phyloP scores from a whole-genome alignment of 2,888 invertebrate genomes.

The Antheraea assamensis region DNA sequence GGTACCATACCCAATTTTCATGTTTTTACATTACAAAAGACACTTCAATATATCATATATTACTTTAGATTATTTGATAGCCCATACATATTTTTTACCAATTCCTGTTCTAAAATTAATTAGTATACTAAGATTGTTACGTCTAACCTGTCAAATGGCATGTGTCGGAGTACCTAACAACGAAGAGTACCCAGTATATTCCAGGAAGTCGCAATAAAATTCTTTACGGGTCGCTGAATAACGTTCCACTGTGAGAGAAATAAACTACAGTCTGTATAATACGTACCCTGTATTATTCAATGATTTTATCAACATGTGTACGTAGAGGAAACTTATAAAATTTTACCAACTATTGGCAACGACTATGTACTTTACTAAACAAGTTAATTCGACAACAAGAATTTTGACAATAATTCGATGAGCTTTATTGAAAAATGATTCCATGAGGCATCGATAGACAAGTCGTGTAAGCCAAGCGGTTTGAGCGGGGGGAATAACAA shows the following conservation, averaged over 20 bases:
- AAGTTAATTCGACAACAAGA: neutral
- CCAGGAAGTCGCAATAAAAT: neutral
- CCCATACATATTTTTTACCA: no score
- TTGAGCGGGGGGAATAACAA: neutral
- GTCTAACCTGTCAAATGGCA: neutral
- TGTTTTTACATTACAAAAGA: no score
- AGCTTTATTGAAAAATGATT: neutral
- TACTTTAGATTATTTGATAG: no score
- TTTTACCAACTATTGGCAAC: neutral
- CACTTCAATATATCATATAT: no score
- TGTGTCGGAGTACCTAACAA: neutral
- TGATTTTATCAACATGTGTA: neutral
- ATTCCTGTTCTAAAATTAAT: neutral
- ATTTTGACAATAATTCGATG: neutral
- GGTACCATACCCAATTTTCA: no score
- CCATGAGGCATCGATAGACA: no score
- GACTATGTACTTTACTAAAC: neutral
- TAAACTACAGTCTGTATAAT: neutral
- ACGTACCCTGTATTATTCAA: neutral
- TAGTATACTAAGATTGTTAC: neutral
- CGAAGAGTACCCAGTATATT: neutral
- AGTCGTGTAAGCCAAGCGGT: no score
- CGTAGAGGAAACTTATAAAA: neutral
- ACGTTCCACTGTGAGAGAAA: neutral
- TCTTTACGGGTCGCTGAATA: conserved; percentile 11